Evolutionary conservation across 2,113 vertebrate species (phyloP).

Genomic region (Sarotherodon lohbergeri): DNA sequence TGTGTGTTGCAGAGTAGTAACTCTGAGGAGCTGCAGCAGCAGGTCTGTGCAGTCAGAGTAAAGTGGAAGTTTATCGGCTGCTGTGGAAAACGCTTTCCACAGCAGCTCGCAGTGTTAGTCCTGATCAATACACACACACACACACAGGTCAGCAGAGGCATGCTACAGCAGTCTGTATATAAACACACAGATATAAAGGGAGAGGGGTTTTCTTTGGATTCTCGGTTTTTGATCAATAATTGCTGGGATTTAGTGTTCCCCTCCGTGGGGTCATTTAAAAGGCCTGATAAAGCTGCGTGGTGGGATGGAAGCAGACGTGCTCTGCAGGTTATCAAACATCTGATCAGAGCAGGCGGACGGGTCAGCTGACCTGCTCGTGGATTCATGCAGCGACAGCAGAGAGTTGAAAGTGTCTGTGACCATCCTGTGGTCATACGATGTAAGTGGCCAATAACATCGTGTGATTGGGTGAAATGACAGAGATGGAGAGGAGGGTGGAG

Average conservation of each 20-base stretch:
- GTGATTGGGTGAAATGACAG: background rate
- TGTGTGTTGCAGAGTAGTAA: background rate
- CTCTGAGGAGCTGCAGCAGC: background rate
- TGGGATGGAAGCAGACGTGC: background rate
- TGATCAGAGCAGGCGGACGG: background rate
- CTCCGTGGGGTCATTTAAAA: fast-evolving
- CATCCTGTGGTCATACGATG: background rate
- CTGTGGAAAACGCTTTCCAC: background rate
- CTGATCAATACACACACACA: background rate
- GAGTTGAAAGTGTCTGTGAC: background rate
- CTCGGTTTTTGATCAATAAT: background rate
- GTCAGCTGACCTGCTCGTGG: background rate
- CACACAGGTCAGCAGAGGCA: background rate
- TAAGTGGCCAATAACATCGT: background rate
- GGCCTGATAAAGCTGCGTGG: background rate
- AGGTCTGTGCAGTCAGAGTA: background rate
- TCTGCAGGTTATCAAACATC: background rate
- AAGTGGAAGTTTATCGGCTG: background rate
- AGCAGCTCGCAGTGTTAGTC: background rate
- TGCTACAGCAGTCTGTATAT: background rate
- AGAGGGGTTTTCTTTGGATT: background rate
- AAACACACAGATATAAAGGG: background rate
- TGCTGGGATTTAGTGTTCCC: background rate
- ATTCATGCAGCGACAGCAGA: fast-evolving
- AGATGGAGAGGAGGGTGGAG: background rate